A percentile compares a stretch with the other conserved stretches of the same genome.
These are phyloP conservation scores for Drosophila quinaria DNA, from an alignment of 2,888 invertebrate species.

Conservation along the genomic window DNA sequence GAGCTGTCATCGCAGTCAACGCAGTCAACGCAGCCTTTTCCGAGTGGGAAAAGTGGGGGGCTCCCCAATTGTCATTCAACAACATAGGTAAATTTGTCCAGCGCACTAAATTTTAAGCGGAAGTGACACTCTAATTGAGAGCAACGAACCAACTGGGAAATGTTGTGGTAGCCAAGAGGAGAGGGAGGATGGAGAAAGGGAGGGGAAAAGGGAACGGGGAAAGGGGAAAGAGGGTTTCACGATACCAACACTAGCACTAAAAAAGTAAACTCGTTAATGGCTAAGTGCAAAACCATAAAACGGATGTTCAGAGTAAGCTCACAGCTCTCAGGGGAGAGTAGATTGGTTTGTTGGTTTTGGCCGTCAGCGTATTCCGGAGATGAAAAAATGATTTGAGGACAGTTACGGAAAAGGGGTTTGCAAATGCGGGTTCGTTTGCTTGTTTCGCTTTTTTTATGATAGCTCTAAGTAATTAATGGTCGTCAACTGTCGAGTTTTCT, in stretches of 20 bases:
- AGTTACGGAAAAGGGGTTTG: conserved; percentile 5
- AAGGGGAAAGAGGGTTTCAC: background rate
- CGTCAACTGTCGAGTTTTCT: conserved; percentile 7
- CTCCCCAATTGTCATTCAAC: conserved; percentile 14
- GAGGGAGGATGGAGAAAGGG: background rate
- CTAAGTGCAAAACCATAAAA: conserved; percentile 72
- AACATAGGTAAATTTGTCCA: conserved; percentile 64
- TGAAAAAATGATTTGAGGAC: conserved; percentile 26
- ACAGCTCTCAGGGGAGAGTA: conserved; percentile 22
- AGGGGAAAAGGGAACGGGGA: background rate
- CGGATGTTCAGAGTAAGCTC: conserved; percentile 37
- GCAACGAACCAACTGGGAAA: conserved; percentile 66
- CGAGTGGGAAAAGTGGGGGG: background rate
- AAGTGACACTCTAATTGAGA: conserved; percentile 74
- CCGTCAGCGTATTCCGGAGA: conserved; percentile 24
- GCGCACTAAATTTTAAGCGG: conserved; percentile 61
- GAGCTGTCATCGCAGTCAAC: background rate
- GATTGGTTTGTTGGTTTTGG: conserved; percentile 35
- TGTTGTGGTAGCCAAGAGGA: conserved; percentile 24
- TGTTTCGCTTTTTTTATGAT: conserved; percentile 7
- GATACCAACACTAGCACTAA: conserved; percentile 16
- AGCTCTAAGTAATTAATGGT: conserved; percentile 22
- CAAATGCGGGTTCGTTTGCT: conserved; percentile 19
- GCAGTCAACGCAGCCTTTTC: conserved; percentile 1
- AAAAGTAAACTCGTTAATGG: conserved; percentile 70